Base-by-base conservation (phyloP, 2,888 invertebrate genomes). In the Eristalis pertinax region DNA sequence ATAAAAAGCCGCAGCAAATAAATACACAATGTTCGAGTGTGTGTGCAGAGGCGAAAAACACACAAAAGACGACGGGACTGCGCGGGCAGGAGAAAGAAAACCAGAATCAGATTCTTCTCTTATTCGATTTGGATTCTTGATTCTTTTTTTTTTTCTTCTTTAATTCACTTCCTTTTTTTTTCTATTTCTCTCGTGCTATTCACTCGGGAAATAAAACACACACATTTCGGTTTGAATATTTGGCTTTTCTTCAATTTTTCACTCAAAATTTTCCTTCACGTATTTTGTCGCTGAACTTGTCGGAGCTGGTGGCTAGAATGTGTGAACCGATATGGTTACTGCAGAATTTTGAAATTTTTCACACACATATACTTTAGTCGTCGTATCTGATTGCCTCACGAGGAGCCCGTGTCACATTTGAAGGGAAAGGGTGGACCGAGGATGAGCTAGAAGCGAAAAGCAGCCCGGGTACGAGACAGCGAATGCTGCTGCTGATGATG, bases 381-480 rank as follows among this genome's bases (percentile, higher is more conserved):
- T 50, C n/a, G n/a, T n/a, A n/a, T n/a, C 1, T 32, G n/a, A 43
- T 50, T 70, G 7, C 35, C 22, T 73, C 19, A 24, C 19, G 19
- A 29, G 50, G 41, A 65, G 24, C 58, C 43, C 67, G 73, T 43
- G 58, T 32, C 41, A 68, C 43, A 32, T 19, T 22, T 10, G 60
- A 29, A 2, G 26, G 70, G 72, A 43, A 63, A 74, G 70, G 68
- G 69, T 68, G 67, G 75, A 77, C 74, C 62, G 70, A 68, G 70
- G 67, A 70, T 35, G 67, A 72, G 13, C 56, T 38, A 70, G 65
- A 77, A 32, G 24, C 70, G 56, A 82, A 74, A 64, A 77, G 35
- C 82, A 77, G 35, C 82, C 82, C 78, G 86, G 82, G 74, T 83
- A 74, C n/a, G n/a, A 64, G 74, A 74, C 86, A 73, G 69, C 65